phyloP scores from a whole-genome alignment of 2,113 vertebrate genomes.

The Sprattus sprattus region DNA sequence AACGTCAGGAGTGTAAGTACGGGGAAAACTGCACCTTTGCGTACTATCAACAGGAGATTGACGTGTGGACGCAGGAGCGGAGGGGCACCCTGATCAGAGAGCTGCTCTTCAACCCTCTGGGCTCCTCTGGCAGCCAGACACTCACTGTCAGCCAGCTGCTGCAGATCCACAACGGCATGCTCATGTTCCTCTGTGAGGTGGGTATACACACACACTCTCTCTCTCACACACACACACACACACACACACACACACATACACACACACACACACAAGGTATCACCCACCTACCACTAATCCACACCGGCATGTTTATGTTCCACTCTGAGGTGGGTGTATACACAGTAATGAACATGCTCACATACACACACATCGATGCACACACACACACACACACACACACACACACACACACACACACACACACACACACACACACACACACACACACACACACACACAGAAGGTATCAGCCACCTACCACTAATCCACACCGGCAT shows the following conservation, averaged over 20 bases:
- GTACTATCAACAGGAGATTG: conserved; percentile 95
- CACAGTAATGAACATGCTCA: neutral
- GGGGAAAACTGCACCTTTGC: conserved; percentile 94
- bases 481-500: neutral
- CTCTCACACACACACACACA: too few species aligned
- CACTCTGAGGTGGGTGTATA: conserved; percentile 83
- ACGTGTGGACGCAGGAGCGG: conserved; percentile 92
- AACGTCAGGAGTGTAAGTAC: conserved; percentile 85
- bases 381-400: neutral
- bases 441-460: neutral
- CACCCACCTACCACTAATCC: too few species aligned
- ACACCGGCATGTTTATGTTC: conserved; percentile 89
- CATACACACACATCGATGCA: too few species aligned
- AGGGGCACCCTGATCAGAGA: conserved; percentile 84
- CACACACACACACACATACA: neutral
- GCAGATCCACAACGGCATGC: conserved; percentile 85
- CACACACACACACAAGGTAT: neutral
- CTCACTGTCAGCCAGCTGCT: conserved; percentile 81
- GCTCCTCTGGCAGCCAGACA: conserved; percentile 73
- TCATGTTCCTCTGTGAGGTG: conserved; percentile 94
- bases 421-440: neutral
- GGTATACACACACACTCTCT: neutral
- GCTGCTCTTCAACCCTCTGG: conserved; percentile 79
- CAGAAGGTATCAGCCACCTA: neutral
- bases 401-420: neutral